These are phyloP conservation scores for Synergus gifuensis DNA, from an alignment of 2,888 invertebrate species.

Conservation along the genomic window DNA sequence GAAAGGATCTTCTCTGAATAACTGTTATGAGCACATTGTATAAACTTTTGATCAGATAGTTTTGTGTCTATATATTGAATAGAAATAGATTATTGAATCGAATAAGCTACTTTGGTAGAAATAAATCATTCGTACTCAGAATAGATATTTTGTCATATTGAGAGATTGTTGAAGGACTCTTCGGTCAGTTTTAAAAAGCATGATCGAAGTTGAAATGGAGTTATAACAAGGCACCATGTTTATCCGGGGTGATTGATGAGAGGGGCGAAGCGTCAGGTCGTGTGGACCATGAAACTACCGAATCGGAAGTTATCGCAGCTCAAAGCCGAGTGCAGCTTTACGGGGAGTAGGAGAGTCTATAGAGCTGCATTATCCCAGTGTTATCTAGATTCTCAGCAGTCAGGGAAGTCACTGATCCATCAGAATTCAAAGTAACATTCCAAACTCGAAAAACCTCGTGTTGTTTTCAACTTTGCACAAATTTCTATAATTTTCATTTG, in stretches of 20 bases:
- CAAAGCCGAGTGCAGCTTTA: slow-evolving; percentile 58
- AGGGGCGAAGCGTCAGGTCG: slow-evolving; percentile 56
- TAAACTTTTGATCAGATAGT: too few species aligned
- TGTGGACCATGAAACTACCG: slow-evolving; percentile 59
- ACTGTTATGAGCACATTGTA: too few species aligned
- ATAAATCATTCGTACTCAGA: not conserved
- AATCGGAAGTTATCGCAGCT: slow-evolving; percentile 67
- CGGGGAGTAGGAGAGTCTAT: slow-evolving; percentile 5
- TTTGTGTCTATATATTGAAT: too few species aligned
- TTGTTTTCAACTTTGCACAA: not conserved
- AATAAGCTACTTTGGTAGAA: too few species aligned
- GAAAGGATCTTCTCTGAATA: not conserved
- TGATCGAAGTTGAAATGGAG: slow-evolving; percentile 7
- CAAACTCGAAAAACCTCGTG: not conserved
- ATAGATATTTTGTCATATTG: not conserved
- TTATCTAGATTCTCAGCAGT: slow-evolving; percentile 31
- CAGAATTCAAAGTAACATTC: slow-evolving; percentile 7
- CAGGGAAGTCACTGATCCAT: slow-evolving; percentile 25
- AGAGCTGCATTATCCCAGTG: slow-evolving; percentile 23
- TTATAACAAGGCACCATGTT: slow-evolving; percentile 32
- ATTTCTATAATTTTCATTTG: not conserved
- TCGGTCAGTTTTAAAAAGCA: not conserved
- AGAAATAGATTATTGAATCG: too few species aligned
- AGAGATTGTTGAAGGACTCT: not conserved
- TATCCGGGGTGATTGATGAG: slow-evolving; percentile 31